Base-by-base conservation (phyloP, 1,140 invertebrate genomes). In the Procambarus clarkii region DNA sequence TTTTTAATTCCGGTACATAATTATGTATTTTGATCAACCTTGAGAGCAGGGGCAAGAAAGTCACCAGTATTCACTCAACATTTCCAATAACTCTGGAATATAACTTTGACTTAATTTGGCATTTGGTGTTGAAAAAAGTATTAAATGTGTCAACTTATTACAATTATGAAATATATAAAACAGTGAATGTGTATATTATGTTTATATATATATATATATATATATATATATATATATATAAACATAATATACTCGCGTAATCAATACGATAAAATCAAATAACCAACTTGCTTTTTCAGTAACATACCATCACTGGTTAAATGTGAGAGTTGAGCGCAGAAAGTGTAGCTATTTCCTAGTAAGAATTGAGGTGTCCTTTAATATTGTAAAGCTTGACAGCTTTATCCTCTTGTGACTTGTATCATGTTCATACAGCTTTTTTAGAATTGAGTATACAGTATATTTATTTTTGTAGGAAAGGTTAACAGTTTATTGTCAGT, bases 321-420 rank as follows among this genome's bases (percentile, higher is more conserved):
- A 71, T 71, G 24, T 71, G 24, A 24, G 69, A 71, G 24, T 3
- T 34, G 69, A 34, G 4, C 69, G 24, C 69, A 71, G 69, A 71
- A 34, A 24, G 69, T 71, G 69, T 71, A 71, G 69, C 69, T 71
- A 71, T n/a, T 71, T n/a, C 69, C n/a, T 7, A 71, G 69, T 71
- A 71, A 24, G 24, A 71, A n/a, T 71, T 34, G 3, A 71, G n/a
- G 11, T 71, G 69, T 24, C 69, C 9, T 15, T 18, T 64, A 71
- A 4, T 71, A 24, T 24, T 71, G 24, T 71, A 24, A 71, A 71
- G 11, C 24, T 71, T 3, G 21, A 34, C 69, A 71, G 60, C 21
- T 34, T 71, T 71, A 34, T 71, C 69, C 24, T 34, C 69, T 71
- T 13, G 24, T 24, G 69, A n/a, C 69, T 7, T 81, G 79, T 45